Evolutionary conservation across 2,113 vertebrate genomes (phyloP), one percentile per base, ranked within the genome.

Genomic region (Cyphomyrus plagiostoma): DNA sequence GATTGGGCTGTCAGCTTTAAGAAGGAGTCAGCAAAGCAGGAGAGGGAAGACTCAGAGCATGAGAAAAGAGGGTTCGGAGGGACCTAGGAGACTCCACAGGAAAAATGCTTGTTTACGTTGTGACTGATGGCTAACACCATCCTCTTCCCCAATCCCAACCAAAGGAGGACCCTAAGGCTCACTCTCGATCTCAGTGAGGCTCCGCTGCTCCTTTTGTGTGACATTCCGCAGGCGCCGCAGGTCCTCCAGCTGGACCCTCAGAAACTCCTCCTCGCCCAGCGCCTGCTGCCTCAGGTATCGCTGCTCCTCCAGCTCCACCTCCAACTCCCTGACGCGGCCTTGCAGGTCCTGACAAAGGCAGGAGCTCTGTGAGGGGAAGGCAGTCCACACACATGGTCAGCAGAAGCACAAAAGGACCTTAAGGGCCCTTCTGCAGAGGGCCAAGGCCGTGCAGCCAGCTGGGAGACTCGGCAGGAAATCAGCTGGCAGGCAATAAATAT

Each of bases 221-320:
- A 98, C 97, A 88, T 99, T 97, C 4, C 96, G 93, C 90, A 96
- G 97, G 93, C 97, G 94, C 87, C 97, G 97, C 91, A 99, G 95
- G 95, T 99, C 98, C 0, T 99, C 98, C 92, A 99, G 96, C 95
- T 99, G 98, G 0, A 96, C 90, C 50, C 95, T 97, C 91, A 99
- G 95, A 94, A 99, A 99, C 94, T 99, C 98, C 0, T 97, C 95
- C 92, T 99, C 98, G 0, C 97, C 98, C 5, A 94, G 93, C 0
- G 98, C 98, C 95, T 98, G 98, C 92, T 97, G 96, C 92, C 97
- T 97, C 94, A 99, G 95, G 95, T 99, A 97, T 91, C 92, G 96
- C 95, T 99, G 98, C 93, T 99, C 98, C 0, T 97, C 98, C 35
- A 99, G 95, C 94, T 99, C 98, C 0, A 98, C 98, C 92, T 99